Percentiles rank a stretch among this genome's conserved stretches.
phyloP scores from a whole-genome alignment of 2,113 vertebrate species.

The Romanogobio albipinnatus region DNA sequence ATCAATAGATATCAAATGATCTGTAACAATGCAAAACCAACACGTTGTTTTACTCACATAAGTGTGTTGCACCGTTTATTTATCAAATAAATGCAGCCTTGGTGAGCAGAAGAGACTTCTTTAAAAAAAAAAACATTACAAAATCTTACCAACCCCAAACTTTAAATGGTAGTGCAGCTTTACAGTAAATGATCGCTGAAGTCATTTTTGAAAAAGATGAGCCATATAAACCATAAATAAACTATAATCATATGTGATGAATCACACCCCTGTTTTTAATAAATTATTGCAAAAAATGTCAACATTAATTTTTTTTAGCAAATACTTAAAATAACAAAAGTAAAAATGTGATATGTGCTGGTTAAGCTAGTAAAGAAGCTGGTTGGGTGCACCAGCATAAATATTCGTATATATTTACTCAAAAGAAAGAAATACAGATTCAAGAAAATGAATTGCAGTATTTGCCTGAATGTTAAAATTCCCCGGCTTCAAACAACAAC shows the following conservation, averaged over 20 bases:
- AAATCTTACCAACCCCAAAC: neutral
- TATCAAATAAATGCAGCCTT: no score
- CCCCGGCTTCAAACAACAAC: neutral
- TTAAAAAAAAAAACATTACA: neutral
- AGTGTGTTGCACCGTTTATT: no score
- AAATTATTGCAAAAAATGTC: no score
- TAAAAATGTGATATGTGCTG: neutral
- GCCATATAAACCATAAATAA: neutral
- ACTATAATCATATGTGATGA: neutral
- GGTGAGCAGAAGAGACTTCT: no score
- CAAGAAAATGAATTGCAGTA: neutral
- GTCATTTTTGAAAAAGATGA: neutral
- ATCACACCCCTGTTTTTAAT: neutral
- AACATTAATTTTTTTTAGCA: no score
- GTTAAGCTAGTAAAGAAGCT: neutral
- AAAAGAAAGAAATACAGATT: neutral
- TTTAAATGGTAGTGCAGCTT: no score
- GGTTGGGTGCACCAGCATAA: neutral
- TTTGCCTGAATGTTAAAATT: neutral
- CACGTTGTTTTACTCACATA: no score
- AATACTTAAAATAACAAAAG: no score
- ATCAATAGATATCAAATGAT: no score
- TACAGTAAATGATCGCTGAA: no score
- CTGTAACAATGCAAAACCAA: no score
- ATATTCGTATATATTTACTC: neutral